Percentiles rank a stretch among this genome's conserved stretches.
Conservation (phyloP, 2,888 invertebrate species). For the Globia sparganii region DNA sequence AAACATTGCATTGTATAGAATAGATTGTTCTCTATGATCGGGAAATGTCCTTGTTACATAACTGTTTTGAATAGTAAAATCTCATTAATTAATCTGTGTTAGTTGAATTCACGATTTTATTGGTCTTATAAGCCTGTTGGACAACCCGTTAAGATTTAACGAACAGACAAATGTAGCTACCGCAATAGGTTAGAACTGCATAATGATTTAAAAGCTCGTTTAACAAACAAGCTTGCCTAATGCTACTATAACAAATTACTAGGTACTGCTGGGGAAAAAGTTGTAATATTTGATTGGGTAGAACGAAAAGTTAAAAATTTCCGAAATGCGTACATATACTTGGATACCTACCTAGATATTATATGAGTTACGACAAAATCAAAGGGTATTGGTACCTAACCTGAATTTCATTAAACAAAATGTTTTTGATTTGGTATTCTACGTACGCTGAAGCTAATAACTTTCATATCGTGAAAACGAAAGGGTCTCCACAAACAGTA, state of each 20-base stretch:
- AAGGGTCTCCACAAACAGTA: constrained; percentile 9
- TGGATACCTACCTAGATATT: background rate
- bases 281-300: background rate
- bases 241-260: background rate
- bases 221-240: background rate
- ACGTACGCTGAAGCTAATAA: constrained; percentile 33
- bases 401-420: constrained; percentile 5
- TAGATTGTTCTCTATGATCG: constrained; percentile 6
- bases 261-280: background rate
- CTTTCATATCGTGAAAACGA: constrained; percentile 18
- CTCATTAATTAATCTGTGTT: background rate
- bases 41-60: background rate
- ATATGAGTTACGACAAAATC: background rate
- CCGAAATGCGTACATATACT: background rate
- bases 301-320: background rate
- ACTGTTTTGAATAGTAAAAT: background rate
- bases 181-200: background rate
- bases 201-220: background rate
- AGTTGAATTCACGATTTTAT: background rate
- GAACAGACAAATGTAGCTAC: background rate
- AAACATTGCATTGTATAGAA: constrained; percentile 50
- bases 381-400: background rate
- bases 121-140: background rate
- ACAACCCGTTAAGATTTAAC: background rate
- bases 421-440: background rate